phyloP scores from a whole-genome alignment of 2,888 invertebrate genomes.

The Copidosoma aretas region DNA sequence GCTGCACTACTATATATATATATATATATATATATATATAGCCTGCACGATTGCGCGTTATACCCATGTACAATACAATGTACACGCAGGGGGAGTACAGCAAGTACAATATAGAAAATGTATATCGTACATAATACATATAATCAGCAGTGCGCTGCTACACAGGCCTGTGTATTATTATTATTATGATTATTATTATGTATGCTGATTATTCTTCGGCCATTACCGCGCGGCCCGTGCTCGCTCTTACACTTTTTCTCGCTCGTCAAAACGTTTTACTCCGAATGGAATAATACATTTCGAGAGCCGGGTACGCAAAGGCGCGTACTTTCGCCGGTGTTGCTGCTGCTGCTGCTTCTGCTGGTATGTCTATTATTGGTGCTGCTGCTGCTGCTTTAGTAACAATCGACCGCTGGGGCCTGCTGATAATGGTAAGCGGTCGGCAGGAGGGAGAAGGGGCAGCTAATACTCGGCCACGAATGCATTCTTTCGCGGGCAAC shows the following conservation, averaged over 20 bases:
- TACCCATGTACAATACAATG: no score
- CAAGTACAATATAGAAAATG: no score
- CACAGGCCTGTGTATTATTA: no score
- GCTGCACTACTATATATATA: no score
- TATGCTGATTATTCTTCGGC: no score
- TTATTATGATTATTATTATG: no score
- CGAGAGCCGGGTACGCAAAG: slow-evolving; percentile 2
- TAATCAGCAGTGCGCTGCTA: no score
- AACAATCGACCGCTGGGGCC: neutral
- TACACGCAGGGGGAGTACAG: no score
- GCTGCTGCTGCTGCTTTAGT: neutral
- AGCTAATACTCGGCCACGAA: neutral
- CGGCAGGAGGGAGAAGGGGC: neutral
- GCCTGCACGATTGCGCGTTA: no score
- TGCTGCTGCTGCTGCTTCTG: neutral
- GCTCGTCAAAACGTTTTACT: neutral
- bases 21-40: no score
- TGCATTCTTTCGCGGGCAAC: neutral
- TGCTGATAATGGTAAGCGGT: neutral
- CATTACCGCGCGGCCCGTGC: no score
- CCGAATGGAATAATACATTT: slow-evolving; percentile 4
- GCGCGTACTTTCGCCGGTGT: neutral
- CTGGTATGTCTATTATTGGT: neutral
- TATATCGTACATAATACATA: no score
- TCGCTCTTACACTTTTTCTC: neutral